Evolutionary conservation across 2,888 invertebrate genomes (phyloP).

Genomic region (Drosophila rubida): DNA sequence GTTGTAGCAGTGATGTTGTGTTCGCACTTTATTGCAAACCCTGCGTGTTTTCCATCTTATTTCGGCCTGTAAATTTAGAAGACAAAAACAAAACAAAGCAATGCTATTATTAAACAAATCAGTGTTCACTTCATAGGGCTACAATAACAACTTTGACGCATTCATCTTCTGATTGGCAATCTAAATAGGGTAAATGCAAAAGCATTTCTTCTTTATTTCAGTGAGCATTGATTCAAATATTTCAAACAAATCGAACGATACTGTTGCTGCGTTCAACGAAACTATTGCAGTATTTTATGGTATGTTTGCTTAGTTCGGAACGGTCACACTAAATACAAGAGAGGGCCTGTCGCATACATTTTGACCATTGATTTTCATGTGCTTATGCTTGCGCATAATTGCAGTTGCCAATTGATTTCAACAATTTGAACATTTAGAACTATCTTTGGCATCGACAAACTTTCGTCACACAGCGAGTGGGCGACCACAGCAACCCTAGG

Average conservation of each 20-base stretch:
- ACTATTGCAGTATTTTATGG: conserved; percentile 56
- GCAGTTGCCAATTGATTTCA: conserved; percentile 12
- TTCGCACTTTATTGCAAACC: conserved; percentile 46
- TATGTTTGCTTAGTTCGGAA: conserved; percentile 39
- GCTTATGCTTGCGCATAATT: conserved; percentile 27
- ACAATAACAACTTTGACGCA: too few relatives aligned
- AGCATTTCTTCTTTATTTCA: neutral
- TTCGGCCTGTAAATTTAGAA: conserved; percentile 46
- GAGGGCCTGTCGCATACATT: conserved; percentile 50
- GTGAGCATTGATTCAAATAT: neutral
- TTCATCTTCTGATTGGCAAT: neutral
- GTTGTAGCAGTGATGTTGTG: conserved; percentile 15
- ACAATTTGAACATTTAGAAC: conserved; percentile 3
- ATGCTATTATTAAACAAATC: conserved; percentile 16
- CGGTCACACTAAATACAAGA: conserved; percentile 54
- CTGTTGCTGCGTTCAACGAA: neutral
- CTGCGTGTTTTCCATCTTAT: conserved; percentile 31
- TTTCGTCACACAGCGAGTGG: neutral
- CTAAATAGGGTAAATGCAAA: too few relatives aligned
- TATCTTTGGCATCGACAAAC: neutral
- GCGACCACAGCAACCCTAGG: neutral
- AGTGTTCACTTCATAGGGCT: too few relatives aligned
- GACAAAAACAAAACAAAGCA: conserved; percentile 14
- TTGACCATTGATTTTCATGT: conserved; percentile 78
- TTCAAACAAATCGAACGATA: conserved; percentile 1